Conservation (phyloP, 2,888 invertebrate genomes). For the Netelia inedita region DNA sequence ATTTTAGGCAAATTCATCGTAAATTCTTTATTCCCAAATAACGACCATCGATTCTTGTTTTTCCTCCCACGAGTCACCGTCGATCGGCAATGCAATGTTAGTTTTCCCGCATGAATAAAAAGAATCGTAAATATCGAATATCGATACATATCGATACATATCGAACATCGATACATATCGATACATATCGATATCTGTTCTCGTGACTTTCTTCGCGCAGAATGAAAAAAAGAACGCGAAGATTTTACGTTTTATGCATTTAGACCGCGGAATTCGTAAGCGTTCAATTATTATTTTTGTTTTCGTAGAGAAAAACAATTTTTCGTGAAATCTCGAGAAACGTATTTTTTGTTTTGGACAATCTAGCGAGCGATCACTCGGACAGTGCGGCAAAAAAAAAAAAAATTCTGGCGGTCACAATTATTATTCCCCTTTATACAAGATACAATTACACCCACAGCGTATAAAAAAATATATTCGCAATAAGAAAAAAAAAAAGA, state of each 20-base stretch:
- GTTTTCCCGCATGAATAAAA: background rate
- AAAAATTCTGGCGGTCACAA: background rate
- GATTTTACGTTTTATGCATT: background rate
- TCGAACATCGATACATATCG: background rate
- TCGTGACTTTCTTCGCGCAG: no score
- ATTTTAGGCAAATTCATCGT: slow-evolving; percentile 50
- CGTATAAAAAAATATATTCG: background rate
- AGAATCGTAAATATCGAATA: background rate
- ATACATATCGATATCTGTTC: background rate
- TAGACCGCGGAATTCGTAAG: background rate
- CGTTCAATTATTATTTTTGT: background rate
- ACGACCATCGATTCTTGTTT: background rate
- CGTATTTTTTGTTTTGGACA: background rate
- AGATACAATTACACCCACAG: background rate
- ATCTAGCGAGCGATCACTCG: background rate
- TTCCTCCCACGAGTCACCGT: background rate
- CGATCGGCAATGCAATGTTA: slow-evolving; percentile 11
- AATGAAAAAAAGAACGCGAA: no score
- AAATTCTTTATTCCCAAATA: slow-evolving; percentile 16
- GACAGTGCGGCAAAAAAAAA: background rate
- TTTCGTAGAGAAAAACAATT: no score
- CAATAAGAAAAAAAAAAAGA: no score
- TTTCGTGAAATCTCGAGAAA: background rate
- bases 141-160: background rate
- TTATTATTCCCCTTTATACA: background rate